phyloP scores from a whole-genome alignment of 1,140 invertebrate species.

The Euschistus heros region DNA sequence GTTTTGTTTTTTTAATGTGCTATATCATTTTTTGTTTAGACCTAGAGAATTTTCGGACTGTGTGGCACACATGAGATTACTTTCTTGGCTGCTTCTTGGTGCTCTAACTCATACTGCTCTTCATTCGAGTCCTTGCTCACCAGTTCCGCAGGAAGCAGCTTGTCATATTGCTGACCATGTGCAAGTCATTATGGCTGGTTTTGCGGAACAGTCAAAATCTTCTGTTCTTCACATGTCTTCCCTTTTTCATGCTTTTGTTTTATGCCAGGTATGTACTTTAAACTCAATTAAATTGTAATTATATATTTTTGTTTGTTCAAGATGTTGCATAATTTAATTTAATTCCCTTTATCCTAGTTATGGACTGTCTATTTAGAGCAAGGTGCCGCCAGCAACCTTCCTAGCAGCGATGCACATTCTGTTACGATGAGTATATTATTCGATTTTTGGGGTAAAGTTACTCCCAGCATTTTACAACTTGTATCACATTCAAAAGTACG shows the following conservation, averaged over 20 bases:
- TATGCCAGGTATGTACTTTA: conserved; percentile 51
- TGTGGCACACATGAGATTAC: conserved; percentile 81
- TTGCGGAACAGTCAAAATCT: conserved; percentile 89
- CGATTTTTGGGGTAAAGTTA: conserved; percentile 98
- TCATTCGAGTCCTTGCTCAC: conserved; percentile 50
- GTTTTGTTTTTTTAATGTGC: conserved; percentile 3
- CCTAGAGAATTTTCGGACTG: conserved; percentile 93
- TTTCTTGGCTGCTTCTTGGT: conserved; percentile 93
- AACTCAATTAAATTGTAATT: no score
- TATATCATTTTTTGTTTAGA: conserved; percentile 38
- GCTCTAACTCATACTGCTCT: conserved; percentile 80
- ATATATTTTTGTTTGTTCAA: no score
- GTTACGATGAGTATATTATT: conserved; percentile 74
- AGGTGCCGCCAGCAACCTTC: conserved; percentile 53
- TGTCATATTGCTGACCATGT: conserved; percentile 95
- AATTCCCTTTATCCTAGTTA: conserved; percentile 44
- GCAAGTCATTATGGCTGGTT: conserved; percentile 88
- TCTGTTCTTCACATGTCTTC: conserved; percentile 87
- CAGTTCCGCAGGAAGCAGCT: conserved; percentile 89
- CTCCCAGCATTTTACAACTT: conserved; percentile 86
- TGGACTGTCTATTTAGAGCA: conserved; percentile 99
- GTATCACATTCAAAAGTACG: conserved; percentile 88
- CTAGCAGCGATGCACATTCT: conserved; percentile 56
- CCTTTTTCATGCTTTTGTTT: conserved; percentile 67
- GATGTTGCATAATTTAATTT: neutral